These are phyloP conservation scores for Lithobates sylvaticus DNA, from an alignment of 2,797 vertebrate species.

Conservation along the genomic window DNA sequence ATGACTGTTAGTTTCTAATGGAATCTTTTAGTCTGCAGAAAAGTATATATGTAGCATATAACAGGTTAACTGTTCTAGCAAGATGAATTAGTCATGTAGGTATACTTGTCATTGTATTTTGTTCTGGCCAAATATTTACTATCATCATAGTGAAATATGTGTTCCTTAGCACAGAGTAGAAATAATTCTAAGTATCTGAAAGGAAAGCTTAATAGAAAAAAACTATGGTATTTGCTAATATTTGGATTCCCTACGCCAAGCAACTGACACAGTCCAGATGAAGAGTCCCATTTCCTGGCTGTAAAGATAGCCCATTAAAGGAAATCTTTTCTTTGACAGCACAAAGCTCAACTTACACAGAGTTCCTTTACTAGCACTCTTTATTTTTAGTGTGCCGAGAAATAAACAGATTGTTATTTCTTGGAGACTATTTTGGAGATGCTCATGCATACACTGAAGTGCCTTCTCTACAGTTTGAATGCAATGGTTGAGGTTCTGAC, in stretches of 20 bases:
- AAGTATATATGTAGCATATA: neutral
- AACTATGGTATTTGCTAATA: slow-evolving; percentile 67
- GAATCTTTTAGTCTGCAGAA: neutral
- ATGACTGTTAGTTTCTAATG: neutral
- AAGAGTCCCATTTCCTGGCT: slow-evolving; percentile 76
- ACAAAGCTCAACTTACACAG: slow-evolving; percentile 55
- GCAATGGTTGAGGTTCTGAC: no score
- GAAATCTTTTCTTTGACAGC: slow-evolving; percentile 68
- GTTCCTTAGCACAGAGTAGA: slow-evolving; percentile 67
- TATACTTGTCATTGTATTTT: slow-evolving; percentile 33
- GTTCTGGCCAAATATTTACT: slow-evolving; percentile 56
- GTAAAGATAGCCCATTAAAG: slow-evolving; percentile 71
- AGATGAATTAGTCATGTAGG: slow-evolving; percentile 7
- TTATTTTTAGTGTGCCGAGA: slow-evolving; percentile 5
- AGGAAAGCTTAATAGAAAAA: slow-evolving; percentile 62
- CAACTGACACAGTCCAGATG: slow-evolving; percentile 75
- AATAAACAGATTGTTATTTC: slow-evolving; percentile 12
- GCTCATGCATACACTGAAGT: neutral
- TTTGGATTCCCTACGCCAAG: slow-evolving; percentile 70
- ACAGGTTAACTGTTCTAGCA: neutral
- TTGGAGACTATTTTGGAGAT: neutral
- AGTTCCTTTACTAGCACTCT: slow-evolving; percentile 17
- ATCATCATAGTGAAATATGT: slow-evolving; percentile 61
- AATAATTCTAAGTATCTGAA: slow-evolving; percentile 72
- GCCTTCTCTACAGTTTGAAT: no score